phyloP scores from a whole-genome alignment of 2,888 invertebrate genomes.

The Tetranychus truncatus region DNA sequence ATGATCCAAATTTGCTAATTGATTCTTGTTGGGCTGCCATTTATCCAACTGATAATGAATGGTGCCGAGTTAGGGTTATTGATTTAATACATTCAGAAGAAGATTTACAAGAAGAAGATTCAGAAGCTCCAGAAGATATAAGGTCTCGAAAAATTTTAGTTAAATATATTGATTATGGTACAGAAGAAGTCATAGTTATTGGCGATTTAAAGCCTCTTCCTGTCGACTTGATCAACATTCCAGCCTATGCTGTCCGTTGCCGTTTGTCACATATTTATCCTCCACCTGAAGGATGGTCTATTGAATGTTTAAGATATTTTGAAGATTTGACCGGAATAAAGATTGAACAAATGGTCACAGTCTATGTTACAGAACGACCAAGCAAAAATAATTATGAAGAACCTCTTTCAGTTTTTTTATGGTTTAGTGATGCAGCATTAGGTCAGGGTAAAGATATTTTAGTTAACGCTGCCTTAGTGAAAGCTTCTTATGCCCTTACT shows the following conservation, averaged over 20 bases:
- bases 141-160: background rate
- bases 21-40: background rate
- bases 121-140: background rate
- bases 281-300: background rate
- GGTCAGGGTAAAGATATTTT: background rate
- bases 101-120: background rate
- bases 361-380: background rate
- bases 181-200: background rate
- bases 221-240: background rate
- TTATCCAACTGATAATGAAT: background rate
- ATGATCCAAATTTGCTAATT: background rate
- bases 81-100: background rate
- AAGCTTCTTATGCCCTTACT: background rate
- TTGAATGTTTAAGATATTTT: background rate
- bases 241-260: background rate
- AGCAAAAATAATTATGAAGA: background rate
- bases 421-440: background rate
- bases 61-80: background rate
- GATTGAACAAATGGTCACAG: background rate
- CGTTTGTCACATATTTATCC: background rate
- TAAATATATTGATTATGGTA: slow-evolving; percentile 3
- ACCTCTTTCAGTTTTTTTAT: background rate
- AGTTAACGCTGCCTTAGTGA: background rate
- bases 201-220: background rate
- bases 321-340: background rate